phyloP scores from a whole-genome alignment of 1,140 invertebrate species.

The Anthonomus grandis region DNA sequence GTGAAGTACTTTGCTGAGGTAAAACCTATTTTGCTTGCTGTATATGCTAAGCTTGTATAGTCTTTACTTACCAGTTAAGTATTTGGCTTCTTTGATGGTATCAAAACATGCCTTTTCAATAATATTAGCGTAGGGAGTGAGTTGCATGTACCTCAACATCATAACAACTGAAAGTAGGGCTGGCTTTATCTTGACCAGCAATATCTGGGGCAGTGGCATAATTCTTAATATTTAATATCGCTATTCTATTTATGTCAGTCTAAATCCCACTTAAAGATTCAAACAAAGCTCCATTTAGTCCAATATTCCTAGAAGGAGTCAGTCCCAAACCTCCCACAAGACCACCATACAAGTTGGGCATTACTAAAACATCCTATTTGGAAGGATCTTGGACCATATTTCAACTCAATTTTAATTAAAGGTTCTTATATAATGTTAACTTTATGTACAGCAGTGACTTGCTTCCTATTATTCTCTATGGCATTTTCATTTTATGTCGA shows the following conservation, averaged over 20 bases:
- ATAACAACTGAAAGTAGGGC: slow-evolving; percentile 96
- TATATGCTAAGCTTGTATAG: neutral
- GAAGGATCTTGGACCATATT: slow-evolving; percentile 99
- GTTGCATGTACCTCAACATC: slow-evolving; percentile 96
- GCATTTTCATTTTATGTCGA: slow-evolving; percentile 99
- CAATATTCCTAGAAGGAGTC: slow-evolving; percentile 98
- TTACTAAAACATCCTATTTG: slow-evolving; percentile 96
- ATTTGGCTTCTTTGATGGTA: slow-evolving; percentile 84
- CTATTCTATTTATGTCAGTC: neutral
- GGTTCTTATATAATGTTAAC: slow-evolving; percentile 98
- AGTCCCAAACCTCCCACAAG: slow-evolving; percentile 96
- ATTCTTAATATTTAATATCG: slow-evolving; percentile 60
- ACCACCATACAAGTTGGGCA: slow-evolving; percentile 99
- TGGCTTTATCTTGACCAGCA: slow-evolving; percentile 98
- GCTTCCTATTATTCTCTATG: slow-evolving; percentile 84
- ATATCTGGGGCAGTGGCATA: slow-evolving; percentile 99
- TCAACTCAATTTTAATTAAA: neutral
- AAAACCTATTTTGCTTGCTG: neutral
- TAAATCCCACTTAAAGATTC: slow-evolving; percentile 78
- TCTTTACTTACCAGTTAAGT: slow-evolving; percentile 76
- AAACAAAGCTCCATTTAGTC: slow-evolving; percentile 95
- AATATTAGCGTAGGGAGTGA: slow-evolving; percentile 76
- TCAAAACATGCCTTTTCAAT: slow-evolving; percentile 91
- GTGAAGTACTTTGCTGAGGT: neutral
- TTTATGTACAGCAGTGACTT: slow-evolving; percentile 99